phyloP scores from a whole-genome alignment of 1,140 invertebrate genomes.

The Monochamus saltuarius region DNA sequence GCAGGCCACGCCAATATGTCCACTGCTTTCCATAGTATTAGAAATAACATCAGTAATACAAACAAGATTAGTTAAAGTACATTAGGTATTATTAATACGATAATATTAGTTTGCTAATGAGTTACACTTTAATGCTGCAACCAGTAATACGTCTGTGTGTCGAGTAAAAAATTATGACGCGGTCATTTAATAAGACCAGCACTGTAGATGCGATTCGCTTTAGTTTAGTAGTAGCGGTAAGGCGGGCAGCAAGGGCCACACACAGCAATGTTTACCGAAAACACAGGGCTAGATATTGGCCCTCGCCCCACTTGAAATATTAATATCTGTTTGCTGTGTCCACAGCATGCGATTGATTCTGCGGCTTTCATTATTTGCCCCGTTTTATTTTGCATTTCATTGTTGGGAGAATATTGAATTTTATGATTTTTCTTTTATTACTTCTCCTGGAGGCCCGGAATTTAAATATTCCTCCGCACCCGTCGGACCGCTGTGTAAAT shows the following conservation, averaged over 20 bases:
- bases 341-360: slow-evolving; percentile 46
- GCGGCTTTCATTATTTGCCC: slow-evolving; percentile 43
- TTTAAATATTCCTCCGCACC: slow-evolving; percentile 5
- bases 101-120: no score
- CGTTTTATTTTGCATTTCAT: slow-evolving; percentile 43
- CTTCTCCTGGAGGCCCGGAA: slow-evolving; percentile 8
- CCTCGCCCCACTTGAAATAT: slow-evolving; percentile 41
- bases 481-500: slow-evolving; percentile 2
- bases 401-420: slow-evolving; percentile 38
- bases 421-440: slow-evolving; percentile 32
- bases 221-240: no score
- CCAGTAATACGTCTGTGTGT: no score
- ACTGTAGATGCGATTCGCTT: no score
- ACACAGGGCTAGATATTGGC: not conserved
- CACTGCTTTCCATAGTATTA: no score
- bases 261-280: not conserved
- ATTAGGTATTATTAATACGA: no score
- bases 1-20: no score
- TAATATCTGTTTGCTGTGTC: slow-evolving; percentile 48
- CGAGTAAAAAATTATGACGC: no score
- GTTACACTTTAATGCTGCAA: no score
- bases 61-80: no score
- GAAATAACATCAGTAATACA: no score
- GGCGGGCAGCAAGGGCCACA: not conserved
- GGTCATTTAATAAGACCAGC: no score